Evolutionary conservation across 1,140 invertebrate species (phyloP), one percentile per base, ranked within the genome.

Genomic region (Paralvinella palmiformis): DNA sequence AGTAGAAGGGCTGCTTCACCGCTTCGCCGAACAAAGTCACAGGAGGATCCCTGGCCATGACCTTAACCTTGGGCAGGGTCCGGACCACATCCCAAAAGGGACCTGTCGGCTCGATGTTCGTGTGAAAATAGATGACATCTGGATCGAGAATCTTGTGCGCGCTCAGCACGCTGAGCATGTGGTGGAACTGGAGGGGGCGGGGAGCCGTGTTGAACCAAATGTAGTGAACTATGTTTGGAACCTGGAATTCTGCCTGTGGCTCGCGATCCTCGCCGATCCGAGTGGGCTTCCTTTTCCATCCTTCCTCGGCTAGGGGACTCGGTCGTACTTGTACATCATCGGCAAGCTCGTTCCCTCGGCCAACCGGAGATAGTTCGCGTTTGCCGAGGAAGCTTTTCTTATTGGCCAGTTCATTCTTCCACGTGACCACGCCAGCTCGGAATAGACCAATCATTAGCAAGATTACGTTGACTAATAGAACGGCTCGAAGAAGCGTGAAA

Each of bases 221-320:
- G 44, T 48, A 67, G 22, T 67, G 65, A 5, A 67, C 65, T 31
- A 67, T 59, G 27, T 63, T 67, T 3, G 65, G 65, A n/a, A 67
- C 56, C 20, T 60, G 33, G 35, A 52, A 52, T 2, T 52, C 10
- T 10, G 48, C 10, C 31, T 22, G 24, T 7, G 24, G 48, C 15
- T 52, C 31, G 24, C 24, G 31, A 22, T 52, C 48, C 31, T 52
- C 24, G 2, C n/a, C 48, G 2, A 52, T 22, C n/a, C 3, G 48
- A 29, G 17, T 10, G 48, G 7, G 48, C 31, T 52, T 52, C 48
- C 1, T 10, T 20, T 3, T 2, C 7, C 45, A 48, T 17, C 45
- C 20, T 4, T n/a, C n/a, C 6, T 10, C 24, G 15, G 48, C n/a
- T 20, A 6, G 24, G 1, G 3, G 48, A 17, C 24, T 3, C 10